Base-by-base conservation (phyloP, 1,140 invertebrate species). In the Manduca sexta region DNA sequence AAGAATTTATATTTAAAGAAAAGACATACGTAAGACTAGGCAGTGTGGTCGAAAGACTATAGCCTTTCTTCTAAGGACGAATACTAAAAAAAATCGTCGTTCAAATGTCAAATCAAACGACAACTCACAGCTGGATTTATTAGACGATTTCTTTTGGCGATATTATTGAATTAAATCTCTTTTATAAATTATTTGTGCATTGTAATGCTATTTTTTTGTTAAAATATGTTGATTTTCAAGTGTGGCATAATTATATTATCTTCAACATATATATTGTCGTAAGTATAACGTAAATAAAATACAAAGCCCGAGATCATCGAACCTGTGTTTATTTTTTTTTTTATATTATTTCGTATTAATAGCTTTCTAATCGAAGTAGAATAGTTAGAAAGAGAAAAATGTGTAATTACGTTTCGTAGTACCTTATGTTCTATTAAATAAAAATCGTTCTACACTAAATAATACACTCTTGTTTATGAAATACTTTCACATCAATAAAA, bases 211-310 rank as follows among this genome's bases (percentile, higher is more conserved):
- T 26, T 26, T 26, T 5, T 18, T 45, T 41, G 33, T n/a, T 41
- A 37, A 69, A 80, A 69, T 74, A 84, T 84, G 81, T 71, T 79
- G 63, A 66, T 80, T 64, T 84, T 82, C 60, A 80, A 77, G 62
- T 77, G 74, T 69, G 78, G 67, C 14, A 48, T 77, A 49, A 64
- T 82, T 43, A 52, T 75, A 49, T 69, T 84, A 51, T 63, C 69
- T 45, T 72, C 74, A 40, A 79, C 78, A 6, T 82, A 74, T 53
- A 73, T 82, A 56, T 53, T 74, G 29, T 77, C 81, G 81, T 84
- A 68, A 82, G 81, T 82, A 67, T 44, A 26, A 26, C 21, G 8
- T 26, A 26, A n/a, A 37, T 46, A 14, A n/a, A n/a, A n/a, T 8
- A 31, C 7, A 31, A 31, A n/a, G n/a, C n/a, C n/a, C 21, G 8